Evolutionary conservation across 2,113 vertebrate species (phyloP).

Genomic region (Odocoileus virginianus): DNA sequence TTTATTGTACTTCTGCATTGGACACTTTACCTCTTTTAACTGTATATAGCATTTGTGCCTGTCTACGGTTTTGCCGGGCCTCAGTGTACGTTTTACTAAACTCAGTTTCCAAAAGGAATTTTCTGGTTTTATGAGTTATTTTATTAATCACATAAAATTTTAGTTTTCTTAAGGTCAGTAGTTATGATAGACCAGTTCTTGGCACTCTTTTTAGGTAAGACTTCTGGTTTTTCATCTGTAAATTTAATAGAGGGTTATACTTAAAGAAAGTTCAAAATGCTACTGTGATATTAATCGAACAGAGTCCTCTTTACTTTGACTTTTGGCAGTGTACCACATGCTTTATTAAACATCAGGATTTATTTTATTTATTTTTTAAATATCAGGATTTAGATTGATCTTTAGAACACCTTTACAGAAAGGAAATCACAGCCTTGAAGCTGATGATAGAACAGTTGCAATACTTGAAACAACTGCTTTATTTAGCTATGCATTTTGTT

Average conservation of each 20-base stretch:
- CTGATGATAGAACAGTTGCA: constrained; percentile 17
- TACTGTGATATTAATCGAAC: background rate
- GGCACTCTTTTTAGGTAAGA: background rate
- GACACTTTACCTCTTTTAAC: background rate
- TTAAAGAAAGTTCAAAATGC: background rate
- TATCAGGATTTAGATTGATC: background rate
- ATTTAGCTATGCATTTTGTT: constrained; percentile 30
- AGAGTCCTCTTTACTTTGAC: background rate
- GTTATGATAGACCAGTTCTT: background rate
- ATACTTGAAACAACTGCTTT: background rate
- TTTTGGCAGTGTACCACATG: background rate
- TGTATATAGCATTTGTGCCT: background rate
- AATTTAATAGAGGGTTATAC: constrained; percentile 5
- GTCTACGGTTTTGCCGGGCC: background rate
- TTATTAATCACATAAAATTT: background rate
- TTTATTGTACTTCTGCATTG: background rate
- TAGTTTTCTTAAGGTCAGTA: background rate
- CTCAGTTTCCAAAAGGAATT: background rate
- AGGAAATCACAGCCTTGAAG: constrained; percentile 17
- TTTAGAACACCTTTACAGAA: constrained; percentile 15
- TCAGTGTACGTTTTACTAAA: background rate
- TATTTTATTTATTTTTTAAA: background rate
- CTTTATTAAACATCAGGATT: background rate
- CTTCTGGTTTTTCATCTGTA: background rate
- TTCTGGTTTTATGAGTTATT: background rate